Percentiles rank a stretch among this genome's conserved stretches.
These are phyloP conservation scores for Entomobrya proxima DNA, from an alignment of 2,888 invertebrate species.

Conservation along the genomic window DNA sequence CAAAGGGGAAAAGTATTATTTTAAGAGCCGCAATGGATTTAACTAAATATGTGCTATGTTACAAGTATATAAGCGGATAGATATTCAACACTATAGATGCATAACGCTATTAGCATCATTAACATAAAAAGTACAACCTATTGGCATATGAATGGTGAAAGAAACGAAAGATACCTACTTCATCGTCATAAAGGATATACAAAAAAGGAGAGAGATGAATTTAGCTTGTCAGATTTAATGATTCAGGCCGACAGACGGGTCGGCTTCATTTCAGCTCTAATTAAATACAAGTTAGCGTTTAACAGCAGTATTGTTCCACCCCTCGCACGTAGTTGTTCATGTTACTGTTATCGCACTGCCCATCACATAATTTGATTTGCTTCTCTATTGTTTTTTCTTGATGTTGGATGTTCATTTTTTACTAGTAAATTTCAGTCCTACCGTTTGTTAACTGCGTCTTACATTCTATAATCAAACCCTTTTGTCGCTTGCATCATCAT, in stretches of 20 bases:
- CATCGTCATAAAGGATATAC: constrained; percentile 9
- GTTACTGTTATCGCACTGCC: constrained; percentile 45
- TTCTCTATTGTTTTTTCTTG: constrained; percentile 37
- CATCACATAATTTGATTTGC: constrained; percentile 54
- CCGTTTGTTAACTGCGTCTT: not conserved
- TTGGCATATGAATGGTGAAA: constrained; percentile 15
- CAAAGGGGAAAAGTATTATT: constrained; percentile 28
- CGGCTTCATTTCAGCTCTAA: constrained; percentile 71
- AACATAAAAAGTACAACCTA: constrained; percentile 52
- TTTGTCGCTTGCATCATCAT: too few relatives aligned
- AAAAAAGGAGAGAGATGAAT: constrained; percentile 43
- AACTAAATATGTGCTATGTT: not conserved
- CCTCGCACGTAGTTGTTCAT: constrained; percentile 52
- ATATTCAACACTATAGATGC: constrained; percentile 40
- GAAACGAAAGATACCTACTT: not conserved
- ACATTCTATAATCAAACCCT: too few relatives aligned
- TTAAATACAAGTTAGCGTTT: constrained; percentile 70
- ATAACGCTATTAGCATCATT: constrained; percentile 57
- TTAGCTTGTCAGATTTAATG: constrained; percentile 64
- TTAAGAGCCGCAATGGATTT: not conserved
- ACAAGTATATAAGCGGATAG: not conserved
- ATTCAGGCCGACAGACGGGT: constrained; percentile 69
- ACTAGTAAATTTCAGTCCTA: not conserved
- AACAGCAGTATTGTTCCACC: constrained; percentile 65
- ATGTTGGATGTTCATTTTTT: constrained; percentile 6